Evolutionary conservation across 2,113 vertebrate genomes (phyloP), one percentile per base, ranked within the genome.

Genomic region (Riparia riparia): DNA sequence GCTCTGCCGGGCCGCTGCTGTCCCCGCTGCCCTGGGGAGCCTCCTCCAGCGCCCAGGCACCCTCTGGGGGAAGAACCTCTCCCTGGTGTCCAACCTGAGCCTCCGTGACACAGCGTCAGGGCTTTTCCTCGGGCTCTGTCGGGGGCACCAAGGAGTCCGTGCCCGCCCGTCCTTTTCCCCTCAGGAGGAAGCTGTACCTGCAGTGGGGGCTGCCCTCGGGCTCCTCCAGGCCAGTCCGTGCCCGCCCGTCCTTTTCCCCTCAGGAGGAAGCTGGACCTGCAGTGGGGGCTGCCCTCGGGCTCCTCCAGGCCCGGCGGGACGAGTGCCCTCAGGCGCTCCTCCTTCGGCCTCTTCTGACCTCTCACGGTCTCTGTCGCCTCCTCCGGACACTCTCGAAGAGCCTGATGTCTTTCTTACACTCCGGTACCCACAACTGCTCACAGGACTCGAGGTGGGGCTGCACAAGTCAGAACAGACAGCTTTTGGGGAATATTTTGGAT

Each of bases 301-400:
- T 12, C 28, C 22, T 14, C 22, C 31, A 4, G 19, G 37, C 54
- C 47, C 7, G 3, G 4, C 11, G 9, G 24, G 31, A 54, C 44
- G 1, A 9, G 32, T 4, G 57, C 22, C 58, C 61, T 34, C 25
- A 16, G 82, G 29, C 4, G 1, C 29, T 22, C 34, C 61, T 29
- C 4, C 1, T 2, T 0, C 0, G 17, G 21, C 51, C 37, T 25
- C 53, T 12, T 17, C 53, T 44, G 13, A 17, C 37, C 53, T 44
- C 31, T 7, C 53, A 26, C 17, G 45, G 10, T 4, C 45, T 10
- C 14, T 20, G 10, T 1, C 7, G 22, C 54, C 22, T 45, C 34
- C 42, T 56, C 2, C 34, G 57, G n/a, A 26, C 25, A 2, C 42
- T 49, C 41, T 34, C 10, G 0, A 3, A 29, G 1, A 24, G 49